Evolutionary conservation across 2,888 invertebrate genomes (phyloP), one percentile per base, ranked within the genome.

Genomic region (Apamea anceps): DNA sequence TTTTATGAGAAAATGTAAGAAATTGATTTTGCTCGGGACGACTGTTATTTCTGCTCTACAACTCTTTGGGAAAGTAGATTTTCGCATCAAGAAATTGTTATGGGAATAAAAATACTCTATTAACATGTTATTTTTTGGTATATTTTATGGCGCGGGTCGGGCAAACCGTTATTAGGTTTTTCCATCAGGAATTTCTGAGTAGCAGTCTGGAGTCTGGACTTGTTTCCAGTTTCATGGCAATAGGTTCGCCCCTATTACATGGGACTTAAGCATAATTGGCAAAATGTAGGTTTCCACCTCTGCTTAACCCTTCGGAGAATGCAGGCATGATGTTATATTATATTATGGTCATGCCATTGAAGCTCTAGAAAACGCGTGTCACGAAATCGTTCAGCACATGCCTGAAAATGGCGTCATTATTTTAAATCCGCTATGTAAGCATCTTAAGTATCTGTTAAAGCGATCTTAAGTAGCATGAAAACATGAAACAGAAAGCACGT

Each of bases 21-120:
- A 79, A 78, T 84, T 83, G 84, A 82, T 84, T 86, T 86, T 72
- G 28, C 37, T n/a, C 51, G 18, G 7, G 13, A 70, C 72, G 42
- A 63, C 42, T 75, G 67, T 86, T 81, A 82, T 85, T 85, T 76
- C 13, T 73, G 37, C 15, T 73, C 32, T 66, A 45, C 48, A 48
- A 28, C 6, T 51, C n/a, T 57, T 15, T 15, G 15, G n/a, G 37
- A 72, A 68, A 79, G 51, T 67, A 83, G 87, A 57, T 78, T 83
- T 84, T 72, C 48, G 28, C 60, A 42, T 73, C 63, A 60, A 68
- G 25, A 51, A 0, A 28, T 79, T 72, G n/a, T 71, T 78, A 51
- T 25, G 6, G 25, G n/a, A 32, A 66, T 37, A 37, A 57, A 73
- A 54, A 73, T 65, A 57, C 18, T 21, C 13, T 32, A 21, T 21